Evolutionary conservation across 2,888 invertebrate species (phyloP).

Genomic region (Ectemnius cavifrons): DNA sequence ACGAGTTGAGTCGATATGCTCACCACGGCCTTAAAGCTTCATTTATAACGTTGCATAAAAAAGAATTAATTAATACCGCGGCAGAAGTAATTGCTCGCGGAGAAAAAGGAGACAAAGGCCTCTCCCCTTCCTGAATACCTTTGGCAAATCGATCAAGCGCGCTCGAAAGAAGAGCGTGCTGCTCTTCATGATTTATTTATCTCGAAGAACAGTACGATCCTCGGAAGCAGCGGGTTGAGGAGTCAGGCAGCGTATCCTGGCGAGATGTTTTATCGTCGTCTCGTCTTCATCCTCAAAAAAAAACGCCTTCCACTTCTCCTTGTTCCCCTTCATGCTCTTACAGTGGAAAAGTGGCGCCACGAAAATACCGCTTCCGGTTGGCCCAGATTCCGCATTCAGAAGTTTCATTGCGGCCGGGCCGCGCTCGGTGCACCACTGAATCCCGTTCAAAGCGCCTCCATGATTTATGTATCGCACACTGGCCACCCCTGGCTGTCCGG

Average conservation of each 20-base stretch:
- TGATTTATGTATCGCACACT: slow-evolving; percentile 61
- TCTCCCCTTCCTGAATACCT: background rate
- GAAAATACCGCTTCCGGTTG: slow-evolving; percentile 66
- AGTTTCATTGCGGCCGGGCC: slow-evolving; percentile 43
- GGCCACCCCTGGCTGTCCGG: slow-evolving; percentile 15
- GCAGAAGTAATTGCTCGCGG: background rate
- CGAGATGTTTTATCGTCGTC: too few species aligned
- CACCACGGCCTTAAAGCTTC: background rate
- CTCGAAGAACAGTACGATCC: slow-evolving; percentile 13
- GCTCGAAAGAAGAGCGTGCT: slow-evolving; percentile 2
- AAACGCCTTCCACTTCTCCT: too few species aligned
- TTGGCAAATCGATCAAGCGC: background rate
- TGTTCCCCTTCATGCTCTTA: slow-evolving; percentile 34
- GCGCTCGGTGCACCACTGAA: slow-evolving; percentile 46
- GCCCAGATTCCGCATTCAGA: slow-evolving; percentile 63
- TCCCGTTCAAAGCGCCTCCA: slow-evolving; percentile 61
- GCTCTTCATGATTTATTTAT: slow-evolving; percentile 14
- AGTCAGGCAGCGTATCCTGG: background rate
- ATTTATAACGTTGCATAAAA: background rate
- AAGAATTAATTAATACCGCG: background rate
- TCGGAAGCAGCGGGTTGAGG: slow-evolving; percentile 26
- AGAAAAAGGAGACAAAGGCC: background rate
- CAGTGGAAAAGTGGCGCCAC: slow-evolving; percentile 57
- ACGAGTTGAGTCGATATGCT: background rate
- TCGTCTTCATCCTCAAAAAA: too few species aligned